Conservation (phyloP, 2,797 vertebrate genomes). For the Molossus alvarezi region DNA sequence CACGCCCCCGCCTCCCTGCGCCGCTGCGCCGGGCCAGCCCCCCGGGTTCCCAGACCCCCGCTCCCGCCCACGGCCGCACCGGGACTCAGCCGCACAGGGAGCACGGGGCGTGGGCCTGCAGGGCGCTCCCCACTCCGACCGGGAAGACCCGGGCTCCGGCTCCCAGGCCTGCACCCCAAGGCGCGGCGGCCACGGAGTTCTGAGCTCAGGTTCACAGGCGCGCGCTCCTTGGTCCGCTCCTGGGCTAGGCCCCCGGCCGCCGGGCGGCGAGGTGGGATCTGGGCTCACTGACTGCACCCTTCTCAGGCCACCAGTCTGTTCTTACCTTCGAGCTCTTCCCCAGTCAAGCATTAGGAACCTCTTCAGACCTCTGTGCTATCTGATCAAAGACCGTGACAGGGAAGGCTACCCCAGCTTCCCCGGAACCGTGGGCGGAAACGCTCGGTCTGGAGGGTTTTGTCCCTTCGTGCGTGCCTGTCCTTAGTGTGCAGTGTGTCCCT, state of each 20-base stretch:
- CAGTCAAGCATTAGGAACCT: background rate
- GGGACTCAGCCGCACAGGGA: too few relatives aligned
- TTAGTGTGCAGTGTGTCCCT: background rate
- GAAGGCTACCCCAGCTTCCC: background rate
- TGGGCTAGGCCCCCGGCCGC: background rate
- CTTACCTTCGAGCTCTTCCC: background rate
- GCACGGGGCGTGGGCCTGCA: background rate
- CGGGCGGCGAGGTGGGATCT: fast-evolving
- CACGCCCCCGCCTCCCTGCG: background rate
- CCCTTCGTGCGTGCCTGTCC: too few relatives aligned
- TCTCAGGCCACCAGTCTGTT: background rate
- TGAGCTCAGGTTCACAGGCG: background rate
- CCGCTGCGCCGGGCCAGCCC: fast-evolving
- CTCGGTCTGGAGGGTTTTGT: background rate
- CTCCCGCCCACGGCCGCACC: background rate
- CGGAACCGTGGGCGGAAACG: background rate
- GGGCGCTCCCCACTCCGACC: too few relatives aligned
- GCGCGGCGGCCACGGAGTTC: background rate
- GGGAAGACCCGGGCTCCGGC: background rate
- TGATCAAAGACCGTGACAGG: background rate
- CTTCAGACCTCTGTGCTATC: background rate
- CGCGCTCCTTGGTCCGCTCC: background rate
- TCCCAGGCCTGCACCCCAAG: background rate
- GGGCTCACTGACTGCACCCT: fast-evolving
- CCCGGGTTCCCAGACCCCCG: background rate